phyloP scores from a whole-genome alignment of 64 coral and sea anemone genomes.

The Stylophora pistillata region DNA sequence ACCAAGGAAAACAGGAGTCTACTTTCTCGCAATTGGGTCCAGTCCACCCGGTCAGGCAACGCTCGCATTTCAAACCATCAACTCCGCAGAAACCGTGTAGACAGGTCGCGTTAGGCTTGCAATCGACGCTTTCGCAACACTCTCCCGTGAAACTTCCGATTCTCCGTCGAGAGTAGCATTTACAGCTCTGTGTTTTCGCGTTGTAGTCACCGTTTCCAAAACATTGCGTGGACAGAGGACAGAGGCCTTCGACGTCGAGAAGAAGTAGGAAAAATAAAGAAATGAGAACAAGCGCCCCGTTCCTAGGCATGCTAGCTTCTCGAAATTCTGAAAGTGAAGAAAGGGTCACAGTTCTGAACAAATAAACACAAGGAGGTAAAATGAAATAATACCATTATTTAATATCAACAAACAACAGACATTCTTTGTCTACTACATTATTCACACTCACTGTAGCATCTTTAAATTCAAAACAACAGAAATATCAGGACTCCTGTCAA shows the following conservation, averaged over 20 bases:
- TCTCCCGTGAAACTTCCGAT: conserved; percentile 35
- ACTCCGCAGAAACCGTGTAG: conserved; percentile 64
- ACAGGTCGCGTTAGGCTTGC: conserved; percentile 77
- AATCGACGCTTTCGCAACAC: conserved; percentile 84
- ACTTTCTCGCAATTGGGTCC: conserved; percentile 74
- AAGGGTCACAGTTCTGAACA: too few species aligned
- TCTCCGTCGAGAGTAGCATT: conserved; percentile 4
- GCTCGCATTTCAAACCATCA: conserved; percentile 64
- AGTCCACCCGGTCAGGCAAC: conserved; percentile 73
- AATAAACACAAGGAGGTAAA: too few species aligned
- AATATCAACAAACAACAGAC: too few species aligned
- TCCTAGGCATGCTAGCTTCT: too few species aligned
- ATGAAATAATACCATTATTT: too few species aligned
- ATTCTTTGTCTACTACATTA: too few species aligned
- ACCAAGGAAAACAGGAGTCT: conserved; percentile 69
- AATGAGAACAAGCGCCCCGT: background rate
- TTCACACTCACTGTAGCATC: too few species aligned
- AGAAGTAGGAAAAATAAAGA: background rate
- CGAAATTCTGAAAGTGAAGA: too few species aligned
- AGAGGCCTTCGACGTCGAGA: conserved; percentile 24
- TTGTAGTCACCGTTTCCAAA: conserved; percentile 81
- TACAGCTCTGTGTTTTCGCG: conserved; percentile 52
- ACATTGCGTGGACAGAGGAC: conserved; percentile 64
- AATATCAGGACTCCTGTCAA: too few species aligned
- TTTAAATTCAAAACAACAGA: too few species aligned